Percentiles rank a stretch among this genome's conserved stretches.
Evolutionary conservation across 1,140 invertebrate species (phyloP).

Genomic region (Trichonephila clavipes): DNA sequence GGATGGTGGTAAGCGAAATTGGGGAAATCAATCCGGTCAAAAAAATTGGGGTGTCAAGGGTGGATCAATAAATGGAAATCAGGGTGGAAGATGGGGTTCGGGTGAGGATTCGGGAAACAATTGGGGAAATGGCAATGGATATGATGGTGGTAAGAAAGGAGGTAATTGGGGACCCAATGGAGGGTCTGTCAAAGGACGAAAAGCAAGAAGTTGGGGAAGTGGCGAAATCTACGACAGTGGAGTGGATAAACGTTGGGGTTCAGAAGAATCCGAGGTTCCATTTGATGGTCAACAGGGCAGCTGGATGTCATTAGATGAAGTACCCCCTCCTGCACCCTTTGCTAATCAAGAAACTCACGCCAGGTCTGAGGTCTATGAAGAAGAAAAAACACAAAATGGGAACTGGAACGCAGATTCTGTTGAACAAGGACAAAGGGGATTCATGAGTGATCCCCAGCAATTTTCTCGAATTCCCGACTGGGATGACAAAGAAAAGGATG

Average conservation of each 20-base stretch:
- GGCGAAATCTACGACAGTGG: neutral
- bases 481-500: neutral
- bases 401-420: neutral
- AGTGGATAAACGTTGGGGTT: neutral
- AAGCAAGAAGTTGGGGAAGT: conserved; percentile 43
- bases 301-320: conserved; percentile 28
- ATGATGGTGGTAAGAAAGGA: conserved; percentile 72
- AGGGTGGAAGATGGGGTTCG: neutral
- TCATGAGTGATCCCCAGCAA: too few relatives aligned
- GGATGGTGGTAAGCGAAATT: conserved; percentile 22
- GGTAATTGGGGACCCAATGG: neutral
- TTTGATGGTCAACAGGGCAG: neutral
- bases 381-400: neutral
- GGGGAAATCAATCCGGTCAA: conserved; percentile 35
- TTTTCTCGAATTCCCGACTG: neutral
- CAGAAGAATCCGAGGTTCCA: neutral
- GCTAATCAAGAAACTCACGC: neutral
- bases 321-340: neutral
- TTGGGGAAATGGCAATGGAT: conserved; percentile 70
- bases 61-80: conserved; percentile 57
- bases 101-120: conserved; percentile 13
- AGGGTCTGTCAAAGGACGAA: conserved; percentile 11
- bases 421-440: neutral
- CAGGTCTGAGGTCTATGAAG: neutral
- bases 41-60: conserved; percentile 66